phyloP scores from a whole-genome alignment of 1,140 invertebrate genomes.

The Hyphantria cunea region DNA sequence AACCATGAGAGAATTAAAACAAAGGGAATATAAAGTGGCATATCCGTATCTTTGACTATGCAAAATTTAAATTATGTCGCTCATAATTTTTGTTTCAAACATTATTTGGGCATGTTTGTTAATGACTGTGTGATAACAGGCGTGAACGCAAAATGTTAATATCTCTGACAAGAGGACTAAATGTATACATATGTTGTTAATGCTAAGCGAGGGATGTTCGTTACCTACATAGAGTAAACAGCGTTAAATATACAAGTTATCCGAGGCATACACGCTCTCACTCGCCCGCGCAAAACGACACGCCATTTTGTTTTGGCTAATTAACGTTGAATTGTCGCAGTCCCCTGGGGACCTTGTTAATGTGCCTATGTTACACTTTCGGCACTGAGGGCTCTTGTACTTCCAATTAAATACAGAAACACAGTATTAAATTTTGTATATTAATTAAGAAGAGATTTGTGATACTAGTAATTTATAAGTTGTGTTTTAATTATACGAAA shows the following conservation, averaged over 20 bases:
- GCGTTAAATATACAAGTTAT: conserved; percentile 23
- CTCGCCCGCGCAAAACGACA: conserved; percentile 7
- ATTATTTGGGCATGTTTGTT: background rate
- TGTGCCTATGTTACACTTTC: conserved; percentile 17
- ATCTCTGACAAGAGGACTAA: conserved; percentile 10
- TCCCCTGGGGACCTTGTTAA: conserved; percentile 25
- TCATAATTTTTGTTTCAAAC: background rate
- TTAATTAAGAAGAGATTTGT: too few species aligned
- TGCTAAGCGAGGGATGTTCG: conserved; percentile 15
- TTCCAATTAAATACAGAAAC: background rate
- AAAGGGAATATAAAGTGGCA: too few species aligned
- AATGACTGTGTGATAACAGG: conserved; percentile 4
- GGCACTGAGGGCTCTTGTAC: background rate
- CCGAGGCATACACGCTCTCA: conserved; percentile 15
- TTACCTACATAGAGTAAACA: conserved; percentile 23
- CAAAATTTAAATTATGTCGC: background rate
- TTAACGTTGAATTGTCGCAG: conserved; percentile 30
- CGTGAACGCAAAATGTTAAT: conserved; percentile 29
- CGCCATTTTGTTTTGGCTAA: conserved; percentile 33
- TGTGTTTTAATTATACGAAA: too few species aligned
- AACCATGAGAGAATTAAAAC: too few species aligned
- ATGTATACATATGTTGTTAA: conserved; percentile 16
- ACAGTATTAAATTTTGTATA: background rate
- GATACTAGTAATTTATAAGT: too few species aligned
- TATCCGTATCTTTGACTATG: too few species aligned